A percentile compares a stretch with the other conserved stretches of the same genome.
Conservation (phyloP, 1,140 invertebrate genomes). For the Bombus ignitus region DNA sequence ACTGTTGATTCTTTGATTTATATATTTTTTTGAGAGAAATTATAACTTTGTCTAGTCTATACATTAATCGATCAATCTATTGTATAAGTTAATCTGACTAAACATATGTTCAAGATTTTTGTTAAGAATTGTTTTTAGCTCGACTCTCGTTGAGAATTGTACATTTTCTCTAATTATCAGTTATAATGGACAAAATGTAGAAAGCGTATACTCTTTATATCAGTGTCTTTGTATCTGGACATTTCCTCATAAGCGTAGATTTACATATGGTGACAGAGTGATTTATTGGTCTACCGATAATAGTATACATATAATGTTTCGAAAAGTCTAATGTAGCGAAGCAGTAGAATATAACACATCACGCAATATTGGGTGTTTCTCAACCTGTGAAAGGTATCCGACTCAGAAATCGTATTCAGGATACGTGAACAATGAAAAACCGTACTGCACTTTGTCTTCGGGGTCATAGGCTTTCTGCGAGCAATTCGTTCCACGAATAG, state of each 20-base stretch:
- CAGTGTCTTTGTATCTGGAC: neutral
- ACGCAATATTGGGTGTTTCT: neutral
- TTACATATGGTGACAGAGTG: neutral
- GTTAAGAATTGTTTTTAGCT: neutral
- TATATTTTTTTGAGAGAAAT: too few species aligned
- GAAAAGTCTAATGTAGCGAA: neutral
- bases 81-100: too few species aligned
- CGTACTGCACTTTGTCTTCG: constrained; percentile 13
- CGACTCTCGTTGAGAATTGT: neutral
- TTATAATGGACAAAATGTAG: neutral
- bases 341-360: neutral
- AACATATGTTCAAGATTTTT: too few species aligned
- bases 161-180: too few species aligned
- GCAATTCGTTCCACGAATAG: constrained; percentile 27
- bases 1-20: too few species aligned
- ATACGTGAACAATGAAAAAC: constrained; percentile 25
- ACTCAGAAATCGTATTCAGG: constrained; percentile 3
- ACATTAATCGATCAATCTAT: too few species aligned
- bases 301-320: neutral
- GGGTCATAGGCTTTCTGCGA: constrained; percentile 3
- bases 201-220: neutral
- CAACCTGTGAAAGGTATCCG: constrained; percentile 30
- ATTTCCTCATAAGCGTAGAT: neutral
- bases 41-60: too few species aligned
- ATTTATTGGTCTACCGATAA: neutral